Evolutionary conservation across 2,113 vertebrate species (phyloP), one percentile per base, ranked within the genome.

Genomic region (Hippopotamus amphibius): DNA sequence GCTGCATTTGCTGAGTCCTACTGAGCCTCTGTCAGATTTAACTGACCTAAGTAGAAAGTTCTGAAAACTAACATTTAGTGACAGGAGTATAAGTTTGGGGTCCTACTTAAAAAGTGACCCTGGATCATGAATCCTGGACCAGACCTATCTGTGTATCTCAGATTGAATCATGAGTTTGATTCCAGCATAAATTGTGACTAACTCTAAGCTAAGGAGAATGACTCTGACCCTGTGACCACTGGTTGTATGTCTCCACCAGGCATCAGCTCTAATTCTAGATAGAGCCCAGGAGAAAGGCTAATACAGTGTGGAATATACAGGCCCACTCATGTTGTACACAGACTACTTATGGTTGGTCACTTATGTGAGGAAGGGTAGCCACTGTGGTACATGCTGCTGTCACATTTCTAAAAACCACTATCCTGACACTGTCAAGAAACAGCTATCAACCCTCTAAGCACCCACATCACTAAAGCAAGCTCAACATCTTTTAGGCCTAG

Each of bases 21-120:
- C 53, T 53, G 37, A 65, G 30, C 41, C 19, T 87, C 81, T 74
- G 19, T 90, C 50, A 59, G 33, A 84, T 37, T 69, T 83, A 94
- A 91, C 37, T 65, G 33, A 94, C 5, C 50, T 17, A 65, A 82
- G 28, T 10, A 50, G 57, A 41, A 74, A n/a, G 26, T 68, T 72
- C 59, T 59, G 63, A 80, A 72, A 79, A 90, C 19, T 66, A 80
- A 88, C 46, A 90, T 80, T 84, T 89, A 85, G 72, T 37, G 28
- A 71, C 9, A 85, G 26, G n/a, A 77, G 53, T 72, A 71, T 46
- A 24, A 33, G 46, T 71, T 16, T 11, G 13, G 17, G 48, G 43
- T 22, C 37, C 21, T 65, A n/a, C 8, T 13, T 79, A 53, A 61
- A 86, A 26, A 22, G 55, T 57, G 43, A 28, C 43, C 61, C 48